Evolutionary conservation across 2,113 vertebrate genomes (phyloP).

Genomic region (Chamaea fasciata): DNA sequence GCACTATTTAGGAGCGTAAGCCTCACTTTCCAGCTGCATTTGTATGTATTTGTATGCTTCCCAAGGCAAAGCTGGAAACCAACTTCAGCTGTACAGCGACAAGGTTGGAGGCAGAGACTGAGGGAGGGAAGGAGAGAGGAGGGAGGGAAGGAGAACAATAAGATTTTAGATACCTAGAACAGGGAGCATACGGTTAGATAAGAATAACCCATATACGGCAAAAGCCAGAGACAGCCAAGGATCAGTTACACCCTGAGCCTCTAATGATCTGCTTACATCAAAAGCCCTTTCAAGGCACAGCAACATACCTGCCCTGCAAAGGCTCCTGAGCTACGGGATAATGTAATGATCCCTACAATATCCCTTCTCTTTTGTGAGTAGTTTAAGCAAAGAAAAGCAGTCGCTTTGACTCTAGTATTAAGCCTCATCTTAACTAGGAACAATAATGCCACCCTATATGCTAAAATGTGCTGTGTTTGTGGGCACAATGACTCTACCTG

Average conservation of each 20-base stretch:
- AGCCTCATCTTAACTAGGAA: constrained; percentile 63
- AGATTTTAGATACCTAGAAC: constrained; percentile 54
- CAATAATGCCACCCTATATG: constrained; percentile 43
- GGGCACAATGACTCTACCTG: constrained; percentile 31
- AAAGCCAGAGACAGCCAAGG: constrained; percentile 57
- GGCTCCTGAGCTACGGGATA: constrained; percentile 80
- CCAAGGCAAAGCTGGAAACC: constrained; percentile 25
- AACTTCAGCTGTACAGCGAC: neutral
- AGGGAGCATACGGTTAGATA: neutral
- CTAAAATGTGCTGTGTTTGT: neutral
- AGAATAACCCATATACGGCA: constrained; percentile 10
- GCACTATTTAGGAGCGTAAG: neutral
- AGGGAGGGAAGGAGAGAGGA: neutral
- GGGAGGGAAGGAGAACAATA: neutral
- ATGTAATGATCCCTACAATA: constrained; percentile 81
- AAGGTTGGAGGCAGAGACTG: neutral
- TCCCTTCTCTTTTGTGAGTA: constrained; percentile 80
- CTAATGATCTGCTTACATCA: constrained; percentile 84
- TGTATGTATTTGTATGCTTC: neutral
- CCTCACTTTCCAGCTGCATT: neutral
- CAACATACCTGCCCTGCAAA: constrained; percentile 81
- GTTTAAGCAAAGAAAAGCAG: constrained; percentile 72
- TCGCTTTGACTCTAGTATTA: constrained; percentile 75
- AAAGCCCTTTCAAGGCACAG: constrained; percentile 79
- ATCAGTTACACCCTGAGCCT: constrained; percentile 86